Evolutionary conservation across 2,888 invertebrate genomes (phyloP).

Genomic region (Julus scandinavius): DNA sequence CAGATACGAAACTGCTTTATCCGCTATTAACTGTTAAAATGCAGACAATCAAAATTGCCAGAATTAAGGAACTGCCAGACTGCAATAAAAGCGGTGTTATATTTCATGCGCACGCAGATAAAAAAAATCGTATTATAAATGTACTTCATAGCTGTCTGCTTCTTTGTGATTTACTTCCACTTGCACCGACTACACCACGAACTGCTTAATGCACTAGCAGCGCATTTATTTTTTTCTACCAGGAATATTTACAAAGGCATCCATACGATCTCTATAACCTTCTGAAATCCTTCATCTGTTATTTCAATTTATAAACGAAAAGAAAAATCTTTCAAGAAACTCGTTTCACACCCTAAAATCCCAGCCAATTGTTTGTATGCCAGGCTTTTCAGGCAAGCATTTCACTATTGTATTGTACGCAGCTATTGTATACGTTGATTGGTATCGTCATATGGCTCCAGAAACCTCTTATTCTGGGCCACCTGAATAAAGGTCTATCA

Average conservation of each 20-base stretch:
- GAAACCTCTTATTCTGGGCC: neutral
- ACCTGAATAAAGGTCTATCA: neutral
- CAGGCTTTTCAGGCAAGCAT: neutral
- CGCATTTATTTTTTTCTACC: neutral
- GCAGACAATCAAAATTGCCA: neutral
- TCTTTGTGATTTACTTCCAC: conserved; percentile 35
- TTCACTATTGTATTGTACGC: neutral
- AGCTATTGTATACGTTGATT: neutral
- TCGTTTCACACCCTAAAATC: conserved; percentile 42
- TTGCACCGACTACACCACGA: neutral
- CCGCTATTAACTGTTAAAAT: neutral
- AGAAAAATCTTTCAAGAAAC: conserved; percentile 27
- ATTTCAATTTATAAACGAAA: conserved; percentile 42
- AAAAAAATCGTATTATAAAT: conserved; percentile 34
- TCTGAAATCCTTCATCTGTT: conserved; percentile 35
- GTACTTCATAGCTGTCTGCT: conserved; percentile 29
- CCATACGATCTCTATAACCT: conserved; percentile 11
- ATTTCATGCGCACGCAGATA: neutral
- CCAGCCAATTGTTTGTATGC: conserved; percentile 9
- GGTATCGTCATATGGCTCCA: conserved; percentile 16
- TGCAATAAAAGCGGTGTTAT: neutral
- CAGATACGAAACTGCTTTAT: no score
- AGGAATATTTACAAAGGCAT: conserved; percentile 31
- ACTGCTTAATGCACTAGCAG: conserved; percentile 30
- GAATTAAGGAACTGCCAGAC: neutral